Conservation (phyloP, 1,140 invertebrate species). For the Ridgeia piscesae region DNA sequence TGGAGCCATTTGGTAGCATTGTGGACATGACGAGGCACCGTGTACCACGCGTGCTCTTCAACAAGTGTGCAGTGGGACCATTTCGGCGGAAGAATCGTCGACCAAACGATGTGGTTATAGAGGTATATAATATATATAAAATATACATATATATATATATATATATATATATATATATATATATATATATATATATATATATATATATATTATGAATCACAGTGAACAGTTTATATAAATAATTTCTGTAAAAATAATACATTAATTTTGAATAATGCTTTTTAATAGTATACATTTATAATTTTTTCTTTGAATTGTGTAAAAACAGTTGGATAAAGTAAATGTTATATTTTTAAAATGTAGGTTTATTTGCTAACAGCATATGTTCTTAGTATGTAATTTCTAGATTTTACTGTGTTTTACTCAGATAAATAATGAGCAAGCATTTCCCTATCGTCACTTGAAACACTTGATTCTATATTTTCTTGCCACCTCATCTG, state of each 20-base stretch:
- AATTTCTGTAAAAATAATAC: background rate
- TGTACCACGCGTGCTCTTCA: conserved; percentile 54
- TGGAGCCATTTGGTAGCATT: conserved; percentile 59
- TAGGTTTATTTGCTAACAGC: background rate
- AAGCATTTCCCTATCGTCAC: too few species aligned
- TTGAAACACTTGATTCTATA: too few species aligned
- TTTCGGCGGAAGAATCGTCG: conserved; percentile 45
- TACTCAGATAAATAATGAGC: background rate
- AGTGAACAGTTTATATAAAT: background rate
- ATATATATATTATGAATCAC: background rate
- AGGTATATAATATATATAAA: too few species aligned
- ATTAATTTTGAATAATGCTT: background rate
- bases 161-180: conserved; percentile 37
- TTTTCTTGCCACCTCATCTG: background rate
- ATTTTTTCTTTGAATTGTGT: background rate
- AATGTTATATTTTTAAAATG: background rate
- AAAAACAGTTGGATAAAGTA: background rate
- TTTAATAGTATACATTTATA: background rate
- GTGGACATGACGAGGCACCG: conserved; percentile 49
- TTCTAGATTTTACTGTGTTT: background rate
- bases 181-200: conserved; percentile 37
- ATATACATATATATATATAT: too few species aligned
- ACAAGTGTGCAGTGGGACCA: conserved; percentile 53
- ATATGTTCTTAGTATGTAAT: background rate
- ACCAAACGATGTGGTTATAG: conserved; percentile 43